These are phyloP conservation scores for Amphiprion percula DNA, from an alignment of 2,113 vertebrate genomes.

Conservation along the genomic window DNA sequence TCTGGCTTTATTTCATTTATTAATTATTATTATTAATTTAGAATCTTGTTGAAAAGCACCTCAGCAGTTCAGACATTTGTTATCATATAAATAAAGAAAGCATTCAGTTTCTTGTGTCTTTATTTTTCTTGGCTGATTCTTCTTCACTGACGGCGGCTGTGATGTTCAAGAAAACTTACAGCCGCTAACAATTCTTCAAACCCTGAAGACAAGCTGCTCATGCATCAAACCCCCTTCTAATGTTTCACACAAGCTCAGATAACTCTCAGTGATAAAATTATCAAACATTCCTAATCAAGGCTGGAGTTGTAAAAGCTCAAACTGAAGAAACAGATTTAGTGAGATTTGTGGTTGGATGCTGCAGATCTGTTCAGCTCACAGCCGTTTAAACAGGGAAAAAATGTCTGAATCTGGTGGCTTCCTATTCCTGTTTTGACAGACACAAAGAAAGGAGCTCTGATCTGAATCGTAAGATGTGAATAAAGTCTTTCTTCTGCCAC, in stretches of 20 bases:
- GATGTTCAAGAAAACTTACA: not conserved
- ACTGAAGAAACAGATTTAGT: not conserved
- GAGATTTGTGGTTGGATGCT: not conserved
- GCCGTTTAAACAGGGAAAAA: conserved; percentile 34
- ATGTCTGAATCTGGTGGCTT: not conserved
- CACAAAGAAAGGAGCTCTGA: conserved; percentile 29
- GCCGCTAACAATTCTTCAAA: no score
- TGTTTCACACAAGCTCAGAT: not conserved
- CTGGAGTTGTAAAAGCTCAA: conserved; percentile 10
- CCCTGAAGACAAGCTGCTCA: not conserved
- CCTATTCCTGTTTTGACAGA: conserved; percentile 44
- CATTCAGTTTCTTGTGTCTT: not conserved
- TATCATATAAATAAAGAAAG: no score
- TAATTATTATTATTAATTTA: no score
- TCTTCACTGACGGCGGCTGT: no score
- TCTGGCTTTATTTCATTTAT: not conserved
- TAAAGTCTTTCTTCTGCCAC: conserved; percentile 1
- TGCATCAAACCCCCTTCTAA: not conserved
- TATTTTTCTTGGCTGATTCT: no score
- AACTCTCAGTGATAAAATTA: not conserved
- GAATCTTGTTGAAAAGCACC: not conserved
- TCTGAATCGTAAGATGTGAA: conserved; percentile 7
- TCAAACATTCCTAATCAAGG: not conserved
- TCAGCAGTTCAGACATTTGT: no score
- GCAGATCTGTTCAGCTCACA: not conserved